Percentiles rank a stretch among this genome's conserved stretches.
These are phyloP conservation scores for Pteropus alecto DNA, from an alignment of 2,113 vertebrate species.

Conservation along the genomic window DNA sequence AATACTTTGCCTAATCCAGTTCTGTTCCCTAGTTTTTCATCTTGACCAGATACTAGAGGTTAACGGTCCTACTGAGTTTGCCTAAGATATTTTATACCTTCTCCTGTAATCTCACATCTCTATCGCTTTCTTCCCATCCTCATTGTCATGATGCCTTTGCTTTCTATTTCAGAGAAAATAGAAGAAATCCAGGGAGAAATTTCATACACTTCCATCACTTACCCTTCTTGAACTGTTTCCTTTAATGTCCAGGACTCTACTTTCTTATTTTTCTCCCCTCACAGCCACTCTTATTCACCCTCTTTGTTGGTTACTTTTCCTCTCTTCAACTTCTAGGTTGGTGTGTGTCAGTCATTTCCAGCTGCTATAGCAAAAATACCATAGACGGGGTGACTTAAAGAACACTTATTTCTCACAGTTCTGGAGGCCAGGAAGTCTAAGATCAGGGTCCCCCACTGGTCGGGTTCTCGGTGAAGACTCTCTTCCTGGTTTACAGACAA, in stretches of 20 bases:
- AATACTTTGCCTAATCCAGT: neutral
- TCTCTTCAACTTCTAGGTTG: neutral
- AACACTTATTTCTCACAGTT: neutral
- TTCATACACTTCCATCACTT: neutral
- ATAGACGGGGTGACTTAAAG: neutral
- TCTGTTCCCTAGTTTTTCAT: neutral
- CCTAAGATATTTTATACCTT: neutral
- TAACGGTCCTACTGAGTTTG: neutral
- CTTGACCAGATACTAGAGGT: neutral
- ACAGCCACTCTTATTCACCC: neutral
- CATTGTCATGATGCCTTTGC: neutral
- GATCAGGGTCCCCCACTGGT: neutral
- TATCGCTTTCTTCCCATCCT: neutral
- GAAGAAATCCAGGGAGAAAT: neutral
- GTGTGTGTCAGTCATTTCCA: neutral
- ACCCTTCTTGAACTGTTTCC: neutral
- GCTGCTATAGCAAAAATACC: neutral
- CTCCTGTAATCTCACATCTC: neutral
- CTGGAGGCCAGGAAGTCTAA: neutral
- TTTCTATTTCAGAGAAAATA: neutral
- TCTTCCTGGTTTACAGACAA: neutral
- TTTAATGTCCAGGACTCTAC: neutral
- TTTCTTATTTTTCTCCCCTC: neutral
- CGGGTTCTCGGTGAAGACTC: neutral
- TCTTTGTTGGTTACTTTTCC: neutral